A percentile compares a stretch with the other conserved stretches of the same genome.
These are phyloP conservation scores for Galaxias olidus DNA, from an alignment of 2,797 vertebrate species.

Conservation along the genomic window DNA sequence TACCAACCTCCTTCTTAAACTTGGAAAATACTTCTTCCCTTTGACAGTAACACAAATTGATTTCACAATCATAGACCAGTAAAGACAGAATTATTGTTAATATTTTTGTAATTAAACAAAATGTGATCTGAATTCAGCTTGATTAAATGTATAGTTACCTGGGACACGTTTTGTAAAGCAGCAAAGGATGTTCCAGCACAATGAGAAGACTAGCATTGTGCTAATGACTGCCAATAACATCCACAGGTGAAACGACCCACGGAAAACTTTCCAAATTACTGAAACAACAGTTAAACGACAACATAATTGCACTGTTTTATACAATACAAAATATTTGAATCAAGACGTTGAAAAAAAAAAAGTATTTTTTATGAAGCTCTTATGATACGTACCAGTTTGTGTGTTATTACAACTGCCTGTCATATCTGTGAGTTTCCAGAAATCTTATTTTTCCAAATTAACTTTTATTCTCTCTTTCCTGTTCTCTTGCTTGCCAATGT, in stretches of 20 bases:
- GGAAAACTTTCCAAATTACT: constrained; percentile 12
- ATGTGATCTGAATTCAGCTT: neutral
- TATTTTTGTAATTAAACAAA: neutral
- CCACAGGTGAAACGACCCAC: accelerated
- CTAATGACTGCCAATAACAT: neutral
- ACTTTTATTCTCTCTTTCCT: neutral
- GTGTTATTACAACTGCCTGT: accelerated
- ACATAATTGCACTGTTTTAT: neutral
- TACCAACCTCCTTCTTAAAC: constrained; percentile 50
- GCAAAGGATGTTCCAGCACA: constrained; percentile 57
- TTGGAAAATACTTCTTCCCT: constrained; percentile 25
- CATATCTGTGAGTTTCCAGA: constrained; percentile 27
- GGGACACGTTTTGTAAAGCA: constrained; percentile 48
- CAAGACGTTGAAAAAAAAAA: neutral
- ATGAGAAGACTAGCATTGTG: constrained; percentile 44
- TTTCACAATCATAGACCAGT: constrained; percentile 5
- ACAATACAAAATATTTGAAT: neutral
- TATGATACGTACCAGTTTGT: constrained; percentile 22
- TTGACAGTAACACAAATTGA: constrained; percentile 44
- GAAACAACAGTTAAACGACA: neutral
- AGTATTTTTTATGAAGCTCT: neutral
- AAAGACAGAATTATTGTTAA: too few relatives aligned
- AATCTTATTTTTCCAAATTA: neutral
- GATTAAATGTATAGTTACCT: constrained; percentile 52
- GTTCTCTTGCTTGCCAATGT: too few relatives aligned